phyloP scores from a whole-genome alignment of 2,797 vertebrate species.

The Macropodus opercularis region DNA sequence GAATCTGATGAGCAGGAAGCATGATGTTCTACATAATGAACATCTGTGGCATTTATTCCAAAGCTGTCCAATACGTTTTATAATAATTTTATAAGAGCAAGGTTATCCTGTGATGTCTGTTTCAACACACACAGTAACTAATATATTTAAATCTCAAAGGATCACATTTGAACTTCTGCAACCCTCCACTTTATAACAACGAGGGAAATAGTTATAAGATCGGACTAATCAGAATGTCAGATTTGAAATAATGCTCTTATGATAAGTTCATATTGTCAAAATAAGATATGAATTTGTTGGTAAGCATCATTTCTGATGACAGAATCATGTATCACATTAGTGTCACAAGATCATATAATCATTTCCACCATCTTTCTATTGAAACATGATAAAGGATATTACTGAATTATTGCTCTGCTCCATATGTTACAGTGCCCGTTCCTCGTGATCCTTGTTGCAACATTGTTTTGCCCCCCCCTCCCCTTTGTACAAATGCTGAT shows the following conservation, averaged over 20 bases:
- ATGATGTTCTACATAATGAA: constrained; percentile 6
- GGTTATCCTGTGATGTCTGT: constrained; percentile 2
- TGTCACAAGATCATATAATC: constrained; percentile 9
- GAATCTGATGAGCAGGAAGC: constrained; percentile 22
- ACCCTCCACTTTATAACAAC: not conserved
- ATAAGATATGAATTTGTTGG: constrained; percentile 1
- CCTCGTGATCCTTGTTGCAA: constrained; percentile 8
- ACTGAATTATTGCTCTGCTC: constrained; percentile 23
- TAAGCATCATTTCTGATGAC: constrained; percentile 9
- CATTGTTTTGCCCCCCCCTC: constrained; percentile 41
- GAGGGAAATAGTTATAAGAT: constrained; percentile 7
- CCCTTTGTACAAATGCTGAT: constrained; percentile 53
- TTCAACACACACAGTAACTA: not conserved
- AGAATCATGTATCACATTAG: constrained; percentile 5
- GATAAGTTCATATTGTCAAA: not conserved
- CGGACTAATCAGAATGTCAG: constrained; percentile 8
- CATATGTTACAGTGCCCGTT: constrained; percentile 7
- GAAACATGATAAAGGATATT: constrained; percentile 32
- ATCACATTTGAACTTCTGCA: not conserved
- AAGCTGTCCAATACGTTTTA: not conserved
- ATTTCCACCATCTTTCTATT: constrained; percentile 9
- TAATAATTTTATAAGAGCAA: not conserved
- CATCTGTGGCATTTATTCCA: constrained; percentile 2
- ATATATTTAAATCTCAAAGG: not conserved
- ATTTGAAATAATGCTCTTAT: not conserved